These are phyloP conservation scores for Hyalella azteca DNA, from an alignment of 2,888 invertebrate species.

Conservation along the genomic window DNA sequence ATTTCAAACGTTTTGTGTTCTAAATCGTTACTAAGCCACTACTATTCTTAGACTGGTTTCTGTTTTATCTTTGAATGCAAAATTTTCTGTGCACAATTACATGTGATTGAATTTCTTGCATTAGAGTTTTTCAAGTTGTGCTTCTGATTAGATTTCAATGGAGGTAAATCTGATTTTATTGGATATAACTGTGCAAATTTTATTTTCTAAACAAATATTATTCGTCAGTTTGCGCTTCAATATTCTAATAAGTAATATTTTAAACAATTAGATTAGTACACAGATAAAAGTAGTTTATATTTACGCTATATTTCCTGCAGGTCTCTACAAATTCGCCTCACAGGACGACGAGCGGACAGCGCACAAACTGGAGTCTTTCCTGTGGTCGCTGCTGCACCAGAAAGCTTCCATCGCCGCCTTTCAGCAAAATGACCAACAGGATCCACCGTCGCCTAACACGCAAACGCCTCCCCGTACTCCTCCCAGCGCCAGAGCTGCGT, in stretches of 20 bases:
- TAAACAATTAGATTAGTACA: neutral
- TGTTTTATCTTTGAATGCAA: too few species aligned
- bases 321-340: neutral
- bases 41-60: too few species aligned
- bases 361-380: neutral
- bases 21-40: too few species aligned
- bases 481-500: neutral
- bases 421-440: neutral
- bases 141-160: neutral
- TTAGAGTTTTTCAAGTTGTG: too few species aligned
- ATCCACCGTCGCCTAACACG: neutral
- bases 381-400: slow-evolving; percentile 4
- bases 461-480: neutral
- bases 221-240: neutral
- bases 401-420: slow-evolving; percentile 12
- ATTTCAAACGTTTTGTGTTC: too few species aligned
- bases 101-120: too few species aligned
- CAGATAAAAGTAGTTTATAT: neutral
- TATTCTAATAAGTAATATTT: too few species aligned
- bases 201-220: neutral
- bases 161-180: neutral
- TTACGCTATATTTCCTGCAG: neutral
- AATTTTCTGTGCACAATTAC: too few species aligned
- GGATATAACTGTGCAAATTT: neutral
- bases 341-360: slow-evolving; percentile 7